Conservation (phyloP, 2,797 vertebrate species). For the Tiaroga cobitis region DNA sequence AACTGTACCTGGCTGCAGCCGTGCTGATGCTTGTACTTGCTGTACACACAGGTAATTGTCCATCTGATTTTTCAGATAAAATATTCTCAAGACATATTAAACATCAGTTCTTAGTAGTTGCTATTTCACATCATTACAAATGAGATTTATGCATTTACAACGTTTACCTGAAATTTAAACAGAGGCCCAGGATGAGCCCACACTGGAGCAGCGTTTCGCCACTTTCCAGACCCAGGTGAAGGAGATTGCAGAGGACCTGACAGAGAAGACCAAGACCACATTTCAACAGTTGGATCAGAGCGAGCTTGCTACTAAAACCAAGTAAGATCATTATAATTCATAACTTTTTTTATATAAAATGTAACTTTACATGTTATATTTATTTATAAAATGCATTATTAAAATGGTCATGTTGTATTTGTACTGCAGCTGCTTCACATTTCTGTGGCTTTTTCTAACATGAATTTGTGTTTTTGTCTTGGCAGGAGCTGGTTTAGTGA, state of each 20-base stretch:
- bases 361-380: not conserved
- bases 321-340: conserved; percentile 61
- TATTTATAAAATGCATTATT: not conserved
- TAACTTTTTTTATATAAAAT: not conserved
- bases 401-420: not conserved
- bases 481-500: conserved; percentile 65
- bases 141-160: not conserved
- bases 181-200: conserved; percentile 72
- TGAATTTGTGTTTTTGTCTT: not conserved
- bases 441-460: not conserved
- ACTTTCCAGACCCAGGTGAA: conserved; percentile 42
- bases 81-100: not conserved
- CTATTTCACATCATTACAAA: not conserved
- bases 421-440: not conserved
- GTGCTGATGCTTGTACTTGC: conserved; percentile 77
- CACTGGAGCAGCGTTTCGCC: conserved; percentile 45
- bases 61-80: not conserved
- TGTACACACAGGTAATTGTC: conserved; percentile 74
- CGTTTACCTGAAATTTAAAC: not conserved
- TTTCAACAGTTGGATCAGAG: conserved; percentile 39
- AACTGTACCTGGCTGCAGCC: conserved; percentile 74
- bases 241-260: conserved; percentile 36
- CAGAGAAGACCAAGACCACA: conserved; percentile 49
- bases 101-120: not conserved
- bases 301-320: conserved; percentile 52